Evolutionary conservation across 23 tunicate species (phyloP).

Genomic region (Diplosoma virens): DNA sequence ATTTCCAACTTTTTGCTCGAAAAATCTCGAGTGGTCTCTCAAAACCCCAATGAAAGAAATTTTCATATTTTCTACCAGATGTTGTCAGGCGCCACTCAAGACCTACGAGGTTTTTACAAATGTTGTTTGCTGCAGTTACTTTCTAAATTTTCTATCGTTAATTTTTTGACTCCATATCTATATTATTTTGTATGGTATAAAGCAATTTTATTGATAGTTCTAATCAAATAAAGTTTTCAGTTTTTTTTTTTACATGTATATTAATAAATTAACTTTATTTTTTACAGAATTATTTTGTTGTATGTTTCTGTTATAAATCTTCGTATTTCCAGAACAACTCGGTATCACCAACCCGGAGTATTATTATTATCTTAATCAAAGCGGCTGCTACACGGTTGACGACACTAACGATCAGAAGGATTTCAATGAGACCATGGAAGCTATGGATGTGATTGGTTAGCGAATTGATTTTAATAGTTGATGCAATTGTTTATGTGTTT

Average conservation of each 20-base stretch:
- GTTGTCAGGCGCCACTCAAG: constrained; percentile 60
- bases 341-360: constrained; percentile 84
- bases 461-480: too few species aligned
- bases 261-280: too few species aligned
- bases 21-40: constrained; percentile 87
- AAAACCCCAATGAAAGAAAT: constrained; percentile 85
- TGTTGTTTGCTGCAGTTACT: too few species aligned
- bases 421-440: constrained; percentile 80
- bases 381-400: constrained; percentile 91
- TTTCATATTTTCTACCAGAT: constrained; percentile 98
- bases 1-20: constrained; percentile 93
- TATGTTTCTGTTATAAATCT: too few species aligned
- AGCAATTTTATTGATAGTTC: too few species aligned
- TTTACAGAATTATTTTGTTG: too few species aligned
- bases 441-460: constrained; percentile 87
- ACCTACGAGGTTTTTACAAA: constrained; percentile 68
- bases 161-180: too few species aligned
- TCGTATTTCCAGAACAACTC: constrained; percentile 46
- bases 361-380: constrained; percentile 80
- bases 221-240: too few species aligned
- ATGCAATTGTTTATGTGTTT: too few species aligned
- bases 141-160: too few species aligned
- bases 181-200: too few species aligned
- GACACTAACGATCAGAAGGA: constrained; percentile 73
- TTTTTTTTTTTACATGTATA: too few species aligned